phyloP scores from a whole-genome alignment of 2,888 invertebrate species.

The Hydrotaea cyrtoneurina region DNA sequence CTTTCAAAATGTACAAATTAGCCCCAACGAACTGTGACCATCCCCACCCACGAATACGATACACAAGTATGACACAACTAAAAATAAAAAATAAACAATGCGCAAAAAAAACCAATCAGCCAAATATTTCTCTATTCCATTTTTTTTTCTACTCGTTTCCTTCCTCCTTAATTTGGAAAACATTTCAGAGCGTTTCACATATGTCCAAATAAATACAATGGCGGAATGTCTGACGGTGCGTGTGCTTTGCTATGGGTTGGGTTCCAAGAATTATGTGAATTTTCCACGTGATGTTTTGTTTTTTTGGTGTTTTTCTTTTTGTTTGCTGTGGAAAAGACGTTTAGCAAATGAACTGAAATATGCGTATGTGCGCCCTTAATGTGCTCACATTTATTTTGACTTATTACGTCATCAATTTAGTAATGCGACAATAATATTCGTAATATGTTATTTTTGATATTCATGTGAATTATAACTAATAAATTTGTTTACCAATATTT shows the following conservation, averaged over 20 bases:
- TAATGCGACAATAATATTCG: neutral
- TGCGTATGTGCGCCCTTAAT: constrained; percentile 14
- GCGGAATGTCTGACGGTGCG: neutral
- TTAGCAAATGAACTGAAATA: neutral
- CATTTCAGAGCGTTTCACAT: neutral
- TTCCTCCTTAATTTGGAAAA: neutral
- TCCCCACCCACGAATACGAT: too few relatives aligned
- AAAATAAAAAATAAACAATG: too few relatives aligned
- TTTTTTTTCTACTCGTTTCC: neutral
- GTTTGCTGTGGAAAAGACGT: neutral
- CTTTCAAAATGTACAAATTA: too few relatives aligned
- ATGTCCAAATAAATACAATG: neutral
- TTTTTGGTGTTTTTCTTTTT: neutral
- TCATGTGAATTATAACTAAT: constrained; percentile 39
- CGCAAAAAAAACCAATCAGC: neutral
- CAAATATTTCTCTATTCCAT: neutral
- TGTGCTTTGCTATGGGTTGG: constrained; percentile 18
- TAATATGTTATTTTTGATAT: constrained; percentile 25
- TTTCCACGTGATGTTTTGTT: constrained; percentile 33
- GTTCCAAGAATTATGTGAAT: constrained; percentile 22
- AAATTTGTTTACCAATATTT: constrained; percentile 34
- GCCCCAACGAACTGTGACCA: too few relatives aligned
- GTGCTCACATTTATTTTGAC: constrained; percentile 47
- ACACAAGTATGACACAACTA: too few relatives aligned
- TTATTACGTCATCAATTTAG: constrained; percentile 44